Evolutionary conservation across 2,113 vertebrate genomes (phyloP), one percentile per base, ranked within the genome.

Genomic region (Colinus virginianus): DNA sequence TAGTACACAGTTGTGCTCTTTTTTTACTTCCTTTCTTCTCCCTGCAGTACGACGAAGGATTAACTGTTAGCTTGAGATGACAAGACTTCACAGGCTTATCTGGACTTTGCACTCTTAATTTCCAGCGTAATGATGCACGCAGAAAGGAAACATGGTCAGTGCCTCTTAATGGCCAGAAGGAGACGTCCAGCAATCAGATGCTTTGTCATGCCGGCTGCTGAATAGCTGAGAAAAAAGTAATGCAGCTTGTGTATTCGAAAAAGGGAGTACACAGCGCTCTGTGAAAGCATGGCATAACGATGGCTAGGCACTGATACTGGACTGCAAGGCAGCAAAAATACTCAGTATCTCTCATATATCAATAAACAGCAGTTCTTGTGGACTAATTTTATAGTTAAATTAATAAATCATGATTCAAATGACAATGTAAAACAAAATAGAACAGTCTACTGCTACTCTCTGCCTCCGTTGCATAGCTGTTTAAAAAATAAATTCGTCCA

Each of bases 161-260:
- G 53, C 17, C 46, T 36, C 61, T 43, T 10, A 11, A 32, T 46
- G 55, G 55, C 34, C 63, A 34, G 40, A 14, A 5, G 42, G 40
- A 70, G 66, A 32, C 6, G 25, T 11, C n/a, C 36, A 22, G n/a
- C 23, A 76, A 18, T 18, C 26, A 59, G 22, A n/a, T 5, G 36
- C 67, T 19, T 15, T 26, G 0, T 8, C 34, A 43, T 3, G 3
- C 40, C 3, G 13, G 66, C 38, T 9, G 58, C 36, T 13, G 34
- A 25, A 14, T 1, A 23, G 19, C 8, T 13, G 30, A 20, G 26
- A 7, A 11, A 18, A 75, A 34, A 38, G 5, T 13, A 42, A 10
- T 1, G 17, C n/a, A 20, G 7, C 36, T 3, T 2, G 22, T 1
- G 2, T 3, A 2, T 13, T 4, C 13, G 40, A 53, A 11, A 21